Evolutionary conservation across 2,797 vertebrate species (phyloP).

Genomic region (Parotocinclus haroldoi): DNA sequence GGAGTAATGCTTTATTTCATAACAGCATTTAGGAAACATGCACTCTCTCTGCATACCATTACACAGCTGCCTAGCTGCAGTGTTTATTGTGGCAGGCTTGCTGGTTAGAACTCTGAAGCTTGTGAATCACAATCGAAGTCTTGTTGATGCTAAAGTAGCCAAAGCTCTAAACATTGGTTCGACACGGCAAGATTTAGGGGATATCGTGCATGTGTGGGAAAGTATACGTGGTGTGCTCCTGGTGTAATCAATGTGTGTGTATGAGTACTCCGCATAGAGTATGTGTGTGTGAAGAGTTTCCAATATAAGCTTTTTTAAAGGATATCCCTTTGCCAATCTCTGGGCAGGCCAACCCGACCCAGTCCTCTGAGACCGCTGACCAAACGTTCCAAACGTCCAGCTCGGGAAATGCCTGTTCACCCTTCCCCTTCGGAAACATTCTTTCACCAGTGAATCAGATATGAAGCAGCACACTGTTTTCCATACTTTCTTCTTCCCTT

Average conservation of each 20-base stretch:
- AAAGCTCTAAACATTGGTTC: constrained; percentile 21
- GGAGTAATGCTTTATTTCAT: background rate
- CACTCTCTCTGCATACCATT: background rate
- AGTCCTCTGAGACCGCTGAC: constrained; percentile 62
- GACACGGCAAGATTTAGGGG: background rate
- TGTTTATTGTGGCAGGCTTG: constrained; percentile 20
- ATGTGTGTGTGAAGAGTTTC: background rate
- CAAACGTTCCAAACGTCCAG: constrained; percentile 56
- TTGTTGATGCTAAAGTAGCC: constrained; percentile 11
- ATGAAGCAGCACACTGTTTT: constrained; percentile 19
- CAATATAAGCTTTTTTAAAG: constrained; percentile 35
- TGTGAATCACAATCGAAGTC: constrained; percentile 12
- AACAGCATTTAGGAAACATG: constrained; percentile 29
- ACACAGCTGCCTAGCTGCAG: constrained; percentile 25
- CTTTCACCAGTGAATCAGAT: constrained; percentile 41
- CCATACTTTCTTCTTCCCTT: constrained; percentile 20
- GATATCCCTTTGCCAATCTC: constrained; percentile 60
- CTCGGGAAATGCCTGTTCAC: constrained; percentile 57
- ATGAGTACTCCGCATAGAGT: background rate
- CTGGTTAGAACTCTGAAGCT: constrained; percentile 22
- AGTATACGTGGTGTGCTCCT: constrained; percentile 17
- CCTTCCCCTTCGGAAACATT: constrained; percentile 35
- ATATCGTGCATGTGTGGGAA: constrained; percentile 24
- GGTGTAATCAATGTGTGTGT: constrained; percentile 2
- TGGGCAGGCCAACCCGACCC: constrained; percentile 57